phyloP scores from a whole-genome alignment of 2,797 vertebrate species.

The Cichlasoma orientale region DNA sequence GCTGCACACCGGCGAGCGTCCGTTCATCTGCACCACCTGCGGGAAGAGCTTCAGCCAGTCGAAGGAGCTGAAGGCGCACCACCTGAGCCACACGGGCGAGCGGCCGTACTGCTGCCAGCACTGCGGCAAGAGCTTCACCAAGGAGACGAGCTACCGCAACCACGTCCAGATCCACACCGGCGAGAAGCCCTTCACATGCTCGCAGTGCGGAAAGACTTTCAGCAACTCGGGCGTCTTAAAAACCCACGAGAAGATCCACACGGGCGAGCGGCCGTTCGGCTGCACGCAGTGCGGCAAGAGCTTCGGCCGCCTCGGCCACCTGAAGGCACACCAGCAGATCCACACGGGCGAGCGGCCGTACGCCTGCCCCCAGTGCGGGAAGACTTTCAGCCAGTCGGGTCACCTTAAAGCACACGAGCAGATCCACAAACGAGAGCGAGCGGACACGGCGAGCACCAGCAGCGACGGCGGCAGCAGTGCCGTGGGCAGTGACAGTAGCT shows the following conservation, averaged over 20 bases:
- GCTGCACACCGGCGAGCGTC: conserved; percentile 83
- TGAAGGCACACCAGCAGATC: conserved; percentile 86
- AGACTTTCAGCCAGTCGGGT: conserved; percentile 84
- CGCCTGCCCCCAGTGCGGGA: conserved; percentile 76
- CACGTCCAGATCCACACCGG: conserved; percentile 82
- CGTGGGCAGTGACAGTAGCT: conserved; percentile 75
- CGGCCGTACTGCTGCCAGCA: conserved; percentile 80
- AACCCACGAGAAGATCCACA: conserved; percentile 84
- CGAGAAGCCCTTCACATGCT: conserved; percentile 79
- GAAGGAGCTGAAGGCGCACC: conserved; percentile 84
- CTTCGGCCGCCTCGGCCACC: conserved; percentile 83
- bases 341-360: conserved; percentile 83
- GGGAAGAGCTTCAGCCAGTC: conserved; percentile 82
- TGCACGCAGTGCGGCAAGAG: conserved; percentile 86
- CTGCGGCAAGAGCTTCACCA: conserved; percentile 84
- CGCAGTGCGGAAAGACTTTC: conserved; percentile 82
- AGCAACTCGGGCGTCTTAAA: conserved; percentile 82
- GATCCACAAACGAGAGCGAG: conserved; percentile 80
- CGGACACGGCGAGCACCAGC: conserved; percentile 70
- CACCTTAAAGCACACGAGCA: conserved; percentile 85
- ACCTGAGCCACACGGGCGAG: conserved; percentile 83
- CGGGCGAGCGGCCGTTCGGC: conserved; percentile 81
- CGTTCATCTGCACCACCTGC: conserved; percentile 79
- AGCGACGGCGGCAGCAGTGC: conserved; percentile 59
- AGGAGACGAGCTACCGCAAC: conserved; percentile 81